Evolutionary conservation across 2,888 invertebrate species (phyloP), one percentile per base, ranked within the genome.

Genomic region (Drosophila formosana): DNA sequence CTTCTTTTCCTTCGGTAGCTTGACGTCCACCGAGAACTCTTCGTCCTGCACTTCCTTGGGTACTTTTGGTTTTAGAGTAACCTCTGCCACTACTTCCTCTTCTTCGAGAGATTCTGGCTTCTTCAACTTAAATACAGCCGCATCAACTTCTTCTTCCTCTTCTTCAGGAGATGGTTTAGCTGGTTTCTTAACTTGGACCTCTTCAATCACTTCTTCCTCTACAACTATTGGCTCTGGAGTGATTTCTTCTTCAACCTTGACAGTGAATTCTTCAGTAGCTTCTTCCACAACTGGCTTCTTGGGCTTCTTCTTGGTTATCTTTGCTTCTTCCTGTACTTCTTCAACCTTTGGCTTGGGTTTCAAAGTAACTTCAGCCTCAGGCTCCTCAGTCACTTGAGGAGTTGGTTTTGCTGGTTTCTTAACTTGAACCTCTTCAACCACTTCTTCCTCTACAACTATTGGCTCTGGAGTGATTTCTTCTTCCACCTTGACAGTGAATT

Each of bases 11-110:
- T 79, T 88, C 0, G 90, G 90, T 4, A 92, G 63, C 50, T 86
- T 88, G 0, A 92, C 79, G 57, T 90, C 91, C 3, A 91, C 84
- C 6, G 89, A 89, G 53, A 91, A 89, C 49, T 92, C 92, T 77
- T 92, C 91, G 3, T 91, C 88, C 34, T 90, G 88, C 43, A 82
- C 78, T 74, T 86, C 80, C 41, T 89, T 82, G 0, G 90, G 80
- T 37, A 88, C 83, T 71, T 90, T 91, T 1, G 91, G 91, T 67
- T 93, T 92, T 23, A 92, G 87, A 43, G 92, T 92, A 8, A 91
- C 89, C 50, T 91, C 86, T 72, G 92, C 88, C 72, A 91, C 87
- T 51, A 91, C 90, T 67, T 91, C 91, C 60, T 93, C 93, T 26
- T 89, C 89, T 13, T 86, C 75, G 26, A 75, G 75, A 23, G 70